Base-by-base conservation (phyloP, 2,797 vertebrate genomes). In the Carapus acus region DNA sequence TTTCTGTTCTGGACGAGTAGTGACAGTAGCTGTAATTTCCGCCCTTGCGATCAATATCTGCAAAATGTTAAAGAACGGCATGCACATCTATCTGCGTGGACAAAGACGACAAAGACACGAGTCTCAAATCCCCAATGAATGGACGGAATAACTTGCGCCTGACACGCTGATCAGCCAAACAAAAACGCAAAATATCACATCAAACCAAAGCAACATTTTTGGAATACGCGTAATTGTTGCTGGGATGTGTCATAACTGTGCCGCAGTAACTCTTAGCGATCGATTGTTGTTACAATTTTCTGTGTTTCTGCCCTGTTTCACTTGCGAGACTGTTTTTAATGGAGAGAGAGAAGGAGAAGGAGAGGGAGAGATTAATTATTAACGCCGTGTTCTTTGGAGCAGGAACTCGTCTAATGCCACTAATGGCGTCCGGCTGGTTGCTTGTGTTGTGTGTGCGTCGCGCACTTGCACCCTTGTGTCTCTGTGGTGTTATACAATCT, bases 401-500 rank as follows among this genome's bases (percentile, higher is more conserved):
- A 31, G 48, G 43, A 64, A 45, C 38, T 39, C 52, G 39, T 70
- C 69, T 27, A 27, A 61, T 48, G 66, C 17, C 43, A 52, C 48
- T 52, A 58, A 59, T 61, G 64, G 42, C 58, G 58, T 62, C 48
- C 16, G 36, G 43, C 60, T 34, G 55, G 33, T n/a, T 57, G 47
- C 58, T n/a, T n/a, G n/a, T n/a, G n/a, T n/a, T n/a, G n/a, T 39
- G 59, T 67, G 47, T 39, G 62, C 73, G 71, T 22, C 11, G 39
- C 22, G 33, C 34, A 43, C 33, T 65, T 58, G 67, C 59, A 36
- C 46, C 34, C 62, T 67, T 13, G 8, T 38, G 41, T 66, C 70
- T 68, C 68, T 1, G 33, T 61, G 52, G 60, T 77, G 51, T 74
- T 74, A 69, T 21, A 57, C 55, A 77, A 72, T 67, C 55, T 72